Evolutionary conservation across 2,113 vertebrate species (phyloP).

Genomic region (Triplophysa rosa): DNA sequence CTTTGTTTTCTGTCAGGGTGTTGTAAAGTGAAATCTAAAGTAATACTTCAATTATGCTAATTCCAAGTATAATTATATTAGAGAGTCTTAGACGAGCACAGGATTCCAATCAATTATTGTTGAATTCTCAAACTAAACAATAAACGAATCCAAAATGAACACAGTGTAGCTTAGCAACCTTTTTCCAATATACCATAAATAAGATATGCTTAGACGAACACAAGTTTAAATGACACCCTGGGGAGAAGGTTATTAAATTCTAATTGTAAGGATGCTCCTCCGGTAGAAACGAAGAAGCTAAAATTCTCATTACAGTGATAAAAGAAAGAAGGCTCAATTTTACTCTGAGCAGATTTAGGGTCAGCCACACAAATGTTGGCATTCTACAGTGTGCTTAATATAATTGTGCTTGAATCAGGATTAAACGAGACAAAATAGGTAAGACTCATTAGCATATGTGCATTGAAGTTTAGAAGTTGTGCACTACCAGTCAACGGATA

Average conservation of each 20-base stretch:
- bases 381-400: background rate
- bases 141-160: constrained; percentile 34
- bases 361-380: constrained; percentile 7
- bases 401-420: background rate
- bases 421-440: background rate
- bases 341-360: background rate
- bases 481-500: too few species aligned
- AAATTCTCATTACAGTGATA: constrained; percentile 31
- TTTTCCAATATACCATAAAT: constrained; percentile 41
- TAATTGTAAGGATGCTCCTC: constrained; percentile 32
- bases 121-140: constrained; percentile 29
- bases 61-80: constrained; percentile 50
- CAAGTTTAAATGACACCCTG: constrained; percentile 21
- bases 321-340: constrained; percentile 19
- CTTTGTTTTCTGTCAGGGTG: constrained; percentile 13
- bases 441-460: too few species aligned
- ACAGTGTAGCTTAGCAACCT: constrained; percentile 29
- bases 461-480: too few species aligned
- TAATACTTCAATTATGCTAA: constrained; percentile 49
- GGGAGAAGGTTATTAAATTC: constrained; percentile 39
- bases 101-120: constrained; percentile 39
- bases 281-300: background rate
- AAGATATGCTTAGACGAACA: constrained; percentile 32
- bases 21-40: constrained; percentile 46
- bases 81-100: constrained; percentile 7